A percentile compares a stretch with the other conserved stretches of the same genome.
Conservation (phyloP, 2,113 vertebrate genomes). For the Lophius piscatorius region DNA sequence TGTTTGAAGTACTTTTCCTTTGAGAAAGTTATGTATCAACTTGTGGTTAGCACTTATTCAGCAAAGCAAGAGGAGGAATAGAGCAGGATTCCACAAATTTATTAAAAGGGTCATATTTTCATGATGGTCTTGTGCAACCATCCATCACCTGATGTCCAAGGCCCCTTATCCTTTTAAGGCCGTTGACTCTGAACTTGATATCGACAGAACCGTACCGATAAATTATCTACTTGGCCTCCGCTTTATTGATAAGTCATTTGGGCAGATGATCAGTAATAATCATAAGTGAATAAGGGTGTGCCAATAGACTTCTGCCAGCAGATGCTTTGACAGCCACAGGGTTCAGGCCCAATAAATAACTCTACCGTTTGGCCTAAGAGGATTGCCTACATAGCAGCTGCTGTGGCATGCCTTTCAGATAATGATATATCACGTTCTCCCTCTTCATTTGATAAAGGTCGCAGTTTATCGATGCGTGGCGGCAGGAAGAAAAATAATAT, state of each 20-base stretch:
- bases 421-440: slow-evolving; percentile 70
- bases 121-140: slow-evolving; percentile 54
- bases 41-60: slow-evolving; percentile 40
- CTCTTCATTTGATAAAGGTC: slow-evolving; percentile 74
- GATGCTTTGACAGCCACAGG: slow-evolving; percentile 48
- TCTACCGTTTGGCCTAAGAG: slow-evolving; percentile 73
- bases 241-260: slow-evolving; percentile 86
- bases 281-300: slow-evolving; percentile 83
- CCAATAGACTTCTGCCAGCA: slow-evolving; percentile 61
- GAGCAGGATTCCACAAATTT: slow-evolving; percentile 63
- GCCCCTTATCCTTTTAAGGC: slow-evolving; percentile 81
- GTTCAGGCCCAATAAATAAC: slow-evolving; percentile 56
- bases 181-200: slow-evolving; percentile 82
- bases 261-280: slow-evolving; percentile 89
- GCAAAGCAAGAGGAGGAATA: slow-evolving; percentile 44
- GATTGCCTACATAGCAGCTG: slow-evolving; percentile 69
- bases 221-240: slow-evolving; percentile 76
- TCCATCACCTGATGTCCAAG: slow-evolving; percentile 71
- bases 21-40: slow-evolving; percentile 34
- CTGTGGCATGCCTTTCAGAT: slow-evolving; percentile 55
- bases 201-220: slow-evolving; percentile 84
- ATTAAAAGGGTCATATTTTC: slow-evolving; percentile 79
- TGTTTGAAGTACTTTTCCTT: slow-evolving; percentile 42
- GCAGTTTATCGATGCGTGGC: slow-evolving; percentile 65
- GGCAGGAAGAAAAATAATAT: slow-evolving; percentile 68